Percentiles rank a stretch among this genome's conserved stretches.
phyloP scores from a whole-genome alignment of 2,888 invertebrate genomes.

The Sussaba pulchella region DNA sequence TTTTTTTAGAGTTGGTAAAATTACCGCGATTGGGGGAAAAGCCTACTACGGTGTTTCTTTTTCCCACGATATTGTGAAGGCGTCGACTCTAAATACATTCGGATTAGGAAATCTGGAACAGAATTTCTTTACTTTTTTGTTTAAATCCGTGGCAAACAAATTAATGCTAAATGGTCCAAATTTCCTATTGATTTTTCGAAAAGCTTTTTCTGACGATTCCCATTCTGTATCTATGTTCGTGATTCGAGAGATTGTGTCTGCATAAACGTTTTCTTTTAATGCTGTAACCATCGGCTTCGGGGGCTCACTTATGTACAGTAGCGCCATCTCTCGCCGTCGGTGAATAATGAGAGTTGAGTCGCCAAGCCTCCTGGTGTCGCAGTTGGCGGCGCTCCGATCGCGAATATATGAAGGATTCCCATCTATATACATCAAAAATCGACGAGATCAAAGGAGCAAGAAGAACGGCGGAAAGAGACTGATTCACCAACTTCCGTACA shows the following conservation, averaged over 20 bases:
- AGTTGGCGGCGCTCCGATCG: too few species aligned
- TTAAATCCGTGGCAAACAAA: slow-evolving; percentile 67
- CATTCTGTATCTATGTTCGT: slow-evolving; percentile 58
- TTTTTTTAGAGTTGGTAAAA: slow-evolving; percentile 70
- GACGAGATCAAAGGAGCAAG: too few species aligned
- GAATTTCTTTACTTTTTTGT: slow-evolving; percentile 54
- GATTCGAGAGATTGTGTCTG: slow-evolving; percentile 50
- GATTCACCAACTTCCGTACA: too few species aligned
- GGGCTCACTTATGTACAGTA: too few species aligned
- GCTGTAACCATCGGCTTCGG: too few species aligned
- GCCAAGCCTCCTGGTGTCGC: too few species aligned
- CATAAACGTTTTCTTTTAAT: slow-evolving; percentile 50
- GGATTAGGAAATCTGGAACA: slow-evolving; percentile 53
- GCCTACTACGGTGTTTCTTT: slow-evolving; percentile 67
- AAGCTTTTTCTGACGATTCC: slow-evolving; percentile 47
- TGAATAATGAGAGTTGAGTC: too few species aligned
- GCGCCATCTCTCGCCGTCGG: too few species aligned
- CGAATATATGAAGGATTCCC: too few species aligned
- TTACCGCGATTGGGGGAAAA: slow-evolving; percentile 70
- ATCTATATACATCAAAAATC: too few species aligned
- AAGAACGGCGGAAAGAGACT: too few species aligned
- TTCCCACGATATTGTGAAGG: slow-evolving; percentile 67
- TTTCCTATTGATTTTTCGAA: slow-evolving; percentile 22
- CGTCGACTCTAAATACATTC: slow-evolving; percentile 64
- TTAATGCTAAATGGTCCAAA: slow-evolving; percentile 61